Percentiles rank a stretch among this genome's conserved stretches.
Evolutionary conservation across 2,888 invertebrate species (phyloP).

Genomic region (Ennomos quercinarius): DNA sequence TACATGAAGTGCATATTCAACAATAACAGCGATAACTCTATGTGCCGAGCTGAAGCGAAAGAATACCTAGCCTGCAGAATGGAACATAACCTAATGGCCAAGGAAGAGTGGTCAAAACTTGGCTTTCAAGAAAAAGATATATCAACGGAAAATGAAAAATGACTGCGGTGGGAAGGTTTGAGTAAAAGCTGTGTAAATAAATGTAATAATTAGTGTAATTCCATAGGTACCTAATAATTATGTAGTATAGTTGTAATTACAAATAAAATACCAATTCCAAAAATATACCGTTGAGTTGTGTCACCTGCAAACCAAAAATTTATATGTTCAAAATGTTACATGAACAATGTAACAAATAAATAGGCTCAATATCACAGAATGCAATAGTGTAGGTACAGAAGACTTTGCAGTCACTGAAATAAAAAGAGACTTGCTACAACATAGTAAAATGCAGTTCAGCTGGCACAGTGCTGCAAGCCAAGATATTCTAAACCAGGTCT

Average conservation of each 20-base stretch:
- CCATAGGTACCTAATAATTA: background rate
- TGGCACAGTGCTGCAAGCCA: no score
- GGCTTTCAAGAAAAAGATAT: conserved; percentile 86
- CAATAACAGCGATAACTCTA: conserved; percentile 90
- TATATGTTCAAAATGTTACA: no score
- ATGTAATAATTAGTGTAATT: background rate
- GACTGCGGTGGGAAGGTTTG: no score
- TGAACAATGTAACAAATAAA: no score
- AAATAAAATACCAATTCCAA: background rate
- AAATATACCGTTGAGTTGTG: no score
- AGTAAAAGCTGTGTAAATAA: conserved; percentile 18
- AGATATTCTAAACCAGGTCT: no score
- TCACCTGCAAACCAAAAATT: no score
- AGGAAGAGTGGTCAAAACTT: conserved; percentile 95
- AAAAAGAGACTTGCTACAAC: no score
- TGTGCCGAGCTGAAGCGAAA: conserved; percentile 92
- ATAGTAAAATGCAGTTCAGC: no score
- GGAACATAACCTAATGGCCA: conserved; percentile 97
- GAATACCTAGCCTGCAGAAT: conserved; percentile 97
- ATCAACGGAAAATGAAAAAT: conserved; percentile 41
- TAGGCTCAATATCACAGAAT: no score
- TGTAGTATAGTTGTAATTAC: background rate
- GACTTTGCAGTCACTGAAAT: no score
- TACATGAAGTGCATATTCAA: conserved; percentile 95
- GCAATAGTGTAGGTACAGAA: no score